These are phyloP conservation scores for Sinentomon sp. DNA, from an alignment of 2,888 invertebrate genomes.

Conservation along the genomic window DNA sequence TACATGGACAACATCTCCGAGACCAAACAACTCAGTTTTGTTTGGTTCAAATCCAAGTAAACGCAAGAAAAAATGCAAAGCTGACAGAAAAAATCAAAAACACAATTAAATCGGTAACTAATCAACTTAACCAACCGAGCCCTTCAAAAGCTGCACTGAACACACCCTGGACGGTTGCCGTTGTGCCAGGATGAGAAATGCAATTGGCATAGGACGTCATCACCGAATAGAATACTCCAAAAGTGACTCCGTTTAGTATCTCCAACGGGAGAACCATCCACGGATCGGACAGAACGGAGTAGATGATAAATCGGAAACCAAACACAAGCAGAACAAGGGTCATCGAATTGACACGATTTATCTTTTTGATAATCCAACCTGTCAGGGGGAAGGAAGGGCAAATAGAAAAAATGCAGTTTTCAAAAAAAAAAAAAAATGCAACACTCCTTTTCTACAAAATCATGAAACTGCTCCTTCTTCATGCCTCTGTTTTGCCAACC, in stretches of 20 bases:
- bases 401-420: constrained; percentile 9
- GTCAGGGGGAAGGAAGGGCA: constrained; percentile 18
- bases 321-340: constrained; percentile 49
- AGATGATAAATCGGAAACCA: constrained; percentile 48
- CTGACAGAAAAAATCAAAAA: constrained; percentile 5
- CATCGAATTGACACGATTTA: constrained; percentile 60
- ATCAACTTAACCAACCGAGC: constrained; percentile 34
- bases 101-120: not conserved
- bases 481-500: no score
- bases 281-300: constrained; percentile 46
- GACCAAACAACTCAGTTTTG: no score
- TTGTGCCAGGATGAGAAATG: constrained; percentile 52
- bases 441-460: no score
- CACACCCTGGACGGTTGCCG: constrained; percentile 63
- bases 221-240: constrained; percentile 61
- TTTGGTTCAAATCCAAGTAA: no score
- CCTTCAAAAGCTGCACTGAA: constrained; percentile 70
- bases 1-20: no score
- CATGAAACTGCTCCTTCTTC: no score
- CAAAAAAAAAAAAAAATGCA: constrained; percentile 13
- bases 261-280: constrained; percentile 69
- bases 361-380: constrained; percentile 40
- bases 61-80: no score
- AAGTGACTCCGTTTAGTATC: constrained; percentile 57
- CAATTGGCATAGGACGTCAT: constrained; percentile 68